Evolutionary conservation across 2,797 vertebrate species (phyloP).

Genomic region (Cygnus olor): DNA sequence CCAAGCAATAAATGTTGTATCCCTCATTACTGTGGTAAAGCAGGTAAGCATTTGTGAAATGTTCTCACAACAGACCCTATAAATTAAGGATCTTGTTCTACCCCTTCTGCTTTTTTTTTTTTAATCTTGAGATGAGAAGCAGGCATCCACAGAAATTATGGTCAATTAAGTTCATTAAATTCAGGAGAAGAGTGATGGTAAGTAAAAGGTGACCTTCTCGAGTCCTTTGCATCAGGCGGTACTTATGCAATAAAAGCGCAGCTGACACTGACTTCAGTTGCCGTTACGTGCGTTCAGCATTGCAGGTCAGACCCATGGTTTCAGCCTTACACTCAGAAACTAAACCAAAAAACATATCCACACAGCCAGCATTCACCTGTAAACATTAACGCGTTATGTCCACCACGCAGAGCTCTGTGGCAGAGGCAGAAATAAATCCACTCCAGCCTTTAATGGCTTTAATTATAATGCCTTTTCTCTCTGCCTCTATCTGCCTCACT

Average conservation of each 20-base stretch:
- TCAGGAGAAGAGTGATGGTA: slow-evolving; percentile 15
- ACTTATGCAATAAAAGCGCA: slow-evolving; percentile 5
- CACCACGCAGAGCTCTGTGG: background rate
- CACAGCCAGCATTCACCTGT: background rate
- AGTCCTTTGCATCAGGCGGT: background rate
- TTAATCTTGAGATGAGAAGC: background rate
- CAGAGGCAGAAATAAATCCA: background rate
- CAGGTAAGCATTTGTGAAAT: background rate
- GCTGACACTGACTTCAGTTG: background rate
- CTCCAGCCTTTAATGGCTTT: background rate
- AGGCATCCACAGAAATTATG: background rate
- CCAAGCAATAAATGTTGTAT: background rate
- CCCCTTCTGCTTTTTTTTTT: background rate
- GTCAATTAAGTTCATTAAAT: background rate
- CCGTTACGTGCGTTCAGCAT: background rate
- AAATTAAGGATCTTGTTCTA: background rate
- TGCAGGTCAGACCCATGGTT: background rate
- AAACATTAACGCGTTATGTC: background rate
- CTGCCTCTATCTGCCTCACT: background rate
- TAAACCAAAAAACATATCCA: background rate
- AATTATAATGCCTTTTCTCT: background rate
- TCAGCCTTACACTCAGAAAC: background rate
- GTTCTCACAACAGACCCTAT: background rate
- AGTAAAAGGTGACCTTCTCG: background rate
- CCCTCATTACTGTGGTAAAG: background rate